phyloP scores from a whole-genome alignment of 2,888 invertebrate species.

The Miltochrista miniata region DNA sequence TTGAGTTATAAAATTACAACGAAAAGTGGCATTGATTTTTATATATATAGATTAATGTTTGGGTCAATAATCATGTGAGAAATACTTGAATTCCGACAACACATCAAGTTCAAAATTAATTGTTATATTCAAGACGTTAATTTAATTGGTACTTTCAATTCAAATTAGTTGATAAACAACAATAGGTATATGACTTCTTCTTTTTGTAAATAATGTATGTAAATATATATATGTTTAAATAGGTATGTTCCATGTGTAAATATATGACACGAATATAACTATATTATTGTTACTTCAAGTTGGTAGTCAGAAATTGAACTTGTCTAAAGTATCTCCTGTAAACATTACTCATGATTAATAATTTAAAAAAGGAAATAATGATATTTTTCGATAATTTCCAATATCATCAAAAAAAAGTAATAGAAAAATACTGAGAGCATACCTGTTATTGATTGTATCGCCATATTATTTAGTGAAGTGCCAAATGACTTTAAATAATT shows the following conservation, averaged over 20 bases:
- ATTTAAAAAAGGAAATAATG: not conserved
- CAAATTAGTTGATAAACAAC: slow-evolving; percentile 1
- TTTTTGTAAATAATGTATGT: slow-evolving; percentile 41
- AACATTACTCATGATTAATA: not conserved
- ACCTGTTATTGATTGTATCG: slow-evolving; percentile 47
- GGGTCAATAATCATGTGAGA: not conserved
- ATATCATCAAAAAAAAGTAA: slow-evolving; percentile 19
- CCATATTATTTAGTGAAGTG: slow-evolving; percentile 81
- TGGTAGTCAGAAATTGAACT: slow-evolving; percentile 2
- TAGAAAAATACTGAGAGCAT: slow-evolving; percentile 40
- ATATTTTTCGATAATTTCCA: not conserved
- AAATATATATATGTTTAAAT: slow-evolving; percentile 29
- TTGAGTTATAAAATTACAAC: too few relatives aligned
- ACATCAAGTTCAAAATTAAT: not conserved
- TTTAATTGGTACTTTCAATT: not conserved
- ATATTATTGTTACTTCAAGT: slow-evolving; percentile 30
- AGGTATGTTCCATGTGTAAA: slow-evolving; percentile 26
- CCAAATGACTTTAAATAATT: slow-evolving; percentile 77
- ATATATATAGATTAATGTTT: not conserved
- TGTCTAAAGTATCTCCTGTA: too few relatives aligned
- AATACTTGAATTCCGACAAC: slow-evolving; percentile 1
- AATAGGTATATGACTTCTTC: slow-evolving; percentile 15
- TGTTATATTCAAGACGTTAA: not conserved
- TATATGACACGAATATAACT: slow-evolving; percentile 16
- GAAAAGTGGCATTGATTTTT: too few relatives aligned